Evolutionary conservation across 2,797 vertebrate species (phyloP).

Genomic region (Ptychadena robeensis): DNA sequence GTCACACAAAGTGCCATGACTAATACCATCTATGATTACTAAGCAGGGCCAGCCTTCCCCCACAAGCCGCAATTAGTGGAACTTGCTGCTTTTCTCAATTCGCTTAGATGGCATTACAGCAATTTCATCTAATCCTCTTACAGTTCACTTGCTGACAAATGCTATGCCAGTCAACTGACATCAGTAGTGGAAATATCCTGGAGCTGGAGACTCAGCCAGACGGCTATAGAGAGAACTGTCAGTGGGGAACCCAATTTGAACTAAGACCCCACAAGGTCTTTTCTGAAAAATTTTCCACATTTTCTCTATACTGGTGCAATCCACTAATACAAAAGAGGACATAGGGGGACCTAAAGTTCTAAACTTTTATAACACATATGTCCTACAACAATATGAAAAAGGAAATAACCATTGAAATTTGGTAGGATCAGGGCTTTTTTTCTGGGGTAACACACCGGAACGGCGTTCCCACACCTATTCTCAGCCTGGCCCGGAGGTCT

Average conservation of each 20-base stretch:
- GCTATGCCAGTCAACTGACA: background rate
- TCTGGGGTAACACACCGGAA: too few relatives aligned
- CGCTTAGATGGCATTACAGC: constrained; percentile 11
- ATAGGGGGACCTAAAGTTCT: too few relatives aligned
- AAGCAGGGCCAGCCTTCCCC: constrained; percentile 15
- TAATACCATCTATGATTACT: constrained; percentile 39
- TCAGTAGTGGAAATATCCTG: constrained; percentile 14
- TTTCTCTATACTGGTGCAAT: background rate
- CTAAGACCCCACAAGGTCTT: background rate
- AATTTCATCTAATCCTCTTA: constrained; percentile 43
- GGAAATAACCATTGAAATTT: too few relatives aligned
- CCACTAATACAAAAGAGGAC: background rate
- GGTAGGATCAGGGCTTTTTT: too few relatives aligned
- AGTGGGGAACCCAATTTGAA: background rate
- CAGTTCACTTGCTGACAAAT: constrained; percentile 20
- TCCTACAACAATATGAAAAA: too few relatives aligned
- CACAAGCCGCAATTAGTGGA: constrained; percentile 13
- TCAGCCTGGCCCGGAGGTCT: too few relatives aligned
- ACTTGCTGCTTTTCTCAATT: constrained; percentile 4
- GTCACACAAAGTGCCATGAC: constrained; percentile 33
- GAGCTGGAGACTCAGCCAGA: background rate
- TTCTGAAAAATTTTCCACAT: background rate
- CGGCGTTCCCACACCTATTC: too few relatives aligned
- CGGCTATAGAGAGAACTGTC: background rate
- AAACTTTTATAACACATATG: too few relatives aligned